These are phyloP conservation scores for Marasmarcha lunaedactyla DNA, from an alignment of 2,888 invertebrate species.

Conservation along the genomic window DNA sequence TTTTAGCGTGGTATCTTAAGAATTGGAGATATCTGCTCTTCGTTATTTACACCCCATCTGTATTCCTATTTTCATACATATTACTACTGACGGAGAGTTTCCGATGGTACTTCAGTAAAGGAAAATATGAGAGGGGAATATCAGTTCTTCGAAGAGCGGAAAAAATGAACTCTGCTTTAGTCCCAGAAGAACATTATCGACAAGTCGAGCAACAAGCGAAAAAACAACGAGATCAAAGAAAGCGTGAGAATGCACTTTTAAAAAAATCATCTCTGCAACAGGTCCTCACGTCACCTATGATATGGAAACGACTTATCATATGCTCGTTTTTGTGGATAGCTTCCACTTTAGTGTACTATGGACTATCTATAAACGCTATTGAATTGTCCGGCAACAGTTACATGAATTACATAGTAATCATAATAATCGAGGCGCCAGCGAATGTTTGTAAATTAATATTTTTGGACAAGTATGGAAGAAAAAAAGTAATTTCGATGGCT, in stretches of 20 bases:
- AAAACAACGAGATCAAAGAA: constrained; percentile 47
- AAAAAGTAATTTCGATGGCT: constrained; percentile 72
- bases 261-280: constrained; percentile 52
- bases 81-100: constrained; percentile 56
- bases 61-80: constrained; percentile 46
- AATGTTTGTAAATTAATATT: constrained; percentile 74
- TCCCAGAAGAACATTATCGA: constrained; percentile 56
- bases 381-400: constrained; percentile 81
- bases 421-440: constrained; percentile 79
- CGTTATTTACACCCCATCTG: constrained; percentile 54
- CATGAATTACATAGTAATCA: constrained; percentile 77
- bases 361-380: constrained; percentile 82
- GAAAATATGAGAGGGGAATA: constrained; percentile 74
- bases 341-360: constrained; percentile 84
- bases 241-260: constrained; percentile 34
- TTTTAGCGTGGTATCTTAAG: constrained; percentile 53
- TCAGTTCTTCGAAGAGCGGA: constrained; percentile 73
- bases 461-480: constrained; percentile 75
- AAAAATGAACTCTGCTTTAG: constrained; percentile 66
- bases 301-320: constrained; percentile 72
- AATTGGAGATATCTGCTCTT: constrained; percentile 58
- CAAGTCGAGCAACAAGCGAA: constrained; percentile 56
- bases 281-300: constrained; percentile 51
- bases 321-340: constrained; percentile 84
- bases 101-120: constrained; percentile 70